Conservation (phyloP, 2,888 invertebrate genomes). For the Machimus atricapillus region DNA sequence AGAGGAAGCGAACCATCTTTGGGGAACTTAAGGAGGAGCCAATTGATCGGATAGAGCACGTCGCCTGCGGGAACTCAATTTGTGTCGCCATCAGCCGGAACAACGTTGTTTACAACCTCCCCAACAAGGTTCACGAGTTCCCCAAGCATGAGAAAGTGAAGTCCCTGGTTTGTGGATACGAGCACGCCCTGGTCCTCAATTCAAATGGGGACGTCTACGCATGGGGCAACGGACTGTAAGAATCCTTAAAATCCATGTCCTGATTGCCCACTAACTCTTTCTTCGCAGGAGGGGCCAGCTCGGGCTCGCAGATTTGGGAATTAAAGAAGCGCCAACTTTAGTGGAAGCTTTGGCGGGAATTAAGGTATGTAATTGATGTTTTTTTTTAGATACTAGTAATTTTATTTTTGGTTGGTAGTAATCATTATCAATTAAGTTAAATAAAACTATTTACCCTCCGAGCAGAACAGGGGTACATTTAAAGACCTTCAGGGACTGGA, state of each 20-base stretch:
- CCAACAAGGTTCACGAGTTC: constrained; percentile 66
- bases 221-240: constrained; percentile 84
- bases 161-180: constrained; percentile 79
- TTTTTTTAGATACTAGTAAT: too few relatives aligned
- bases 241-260: not conserved
- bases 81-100: constrained; percentile 62
- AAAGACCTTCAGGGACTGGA: too few relatives aligned
- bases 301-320: constrained; percentile 73
- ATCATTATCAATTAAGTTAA: too few relatives aligned
- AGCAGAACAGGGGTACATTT: too few relatives aligned
- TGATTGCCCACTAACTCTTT: not conserved
- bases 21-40: constrained; percentile 48
- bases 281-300: constrained; percentile 83
- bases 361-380: constrained; percentile 62
- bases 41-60: constrained; percentile 57
- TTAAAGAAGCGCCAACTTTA: constrained; percentile 69
- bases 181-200: constrained; percentile 78
- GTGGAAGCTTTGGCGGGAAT: constrained; percentile 80
- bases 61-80: constrained; percentile 63
- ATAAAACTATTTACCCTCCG: too few relatives aligned
- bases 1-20: constrained; percentile 53
- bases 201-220: constrained; percentile 76
- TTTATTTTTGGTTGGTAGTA: too few relatives aligned
- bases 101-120: constrained; percentile 70
- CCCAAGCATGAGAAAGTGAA: constrained; percentile 65